A percentile compares a stretch with the other conserved stretches of the same genome.
phyloP scores from a whole-genome alignment of 2,888 invertebrate genomes.

The Corbicula japonica region DNA sequence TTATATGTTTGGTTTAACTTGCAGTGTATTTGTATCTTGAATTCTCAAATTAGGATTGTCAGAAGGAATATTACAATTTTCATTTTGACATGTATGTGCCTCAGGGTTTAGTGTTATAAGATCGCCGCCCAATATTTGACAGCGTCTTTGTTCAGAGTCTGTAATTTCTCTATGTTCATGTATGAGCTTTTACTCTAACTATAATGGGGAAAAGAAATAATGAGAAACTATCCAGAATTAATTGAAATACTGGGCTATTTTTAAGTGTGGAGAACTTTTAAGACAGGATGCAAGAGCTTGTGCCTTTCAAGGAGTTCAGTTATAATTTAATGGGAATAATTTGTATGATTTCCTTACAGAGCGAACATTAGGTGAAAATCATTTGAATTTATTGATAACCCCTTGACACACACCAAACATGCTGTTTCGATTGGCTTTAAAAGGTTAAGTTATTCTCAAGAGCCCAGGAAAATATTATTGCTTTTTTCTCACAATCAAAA shows the following conservation, averaged over 20 bases:
- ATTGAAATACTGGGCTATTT: conserved; percentile 40
- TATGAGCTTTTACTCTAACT: conserved; percentile 33
- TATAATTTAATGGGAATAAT: conserved; percentile 34
- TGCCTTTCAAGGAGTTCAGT: conserved; percentile 15
- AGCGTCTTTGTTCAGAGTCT: conserved; percentile 37
- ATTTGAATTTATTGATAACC: conserved; percentile 3
- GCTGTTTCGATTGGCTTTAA: no score
- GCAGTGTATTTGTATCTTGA: no score
- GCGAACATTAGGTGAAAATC: conserved; percentile 7
- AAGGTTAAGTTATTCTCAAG: no score
- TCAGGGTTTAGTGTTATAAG: conserved; percentile 14
- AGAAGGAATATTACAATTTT: conserved; percentile 10
- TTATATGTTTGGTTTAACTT: no score
- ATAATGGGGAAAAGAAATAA: conserved; percentile 30
- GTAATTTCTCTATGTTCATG: conserved; percentile 35
- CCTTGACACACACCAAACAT: no score
- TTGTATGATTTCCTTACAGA: conserved; percentile 37
- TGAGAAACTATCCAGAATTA: conserved; percentile 30
- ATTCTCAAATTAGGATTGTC: conserved; percentile 7
- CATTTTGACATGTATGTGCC: conserved; percentile 39
- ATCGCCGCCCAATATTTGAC: conserved; percentile 17
- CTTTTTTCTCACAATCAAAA: no score
- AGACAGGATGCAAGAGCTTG: conserved; percentile 33
- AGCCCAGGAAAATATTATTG: no score
- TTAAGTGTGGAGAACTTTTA: conserved; percentile 26